Conservation (phyloP, 2,797 vertebrate species). For the Sebastes aleutianus region DNA sequence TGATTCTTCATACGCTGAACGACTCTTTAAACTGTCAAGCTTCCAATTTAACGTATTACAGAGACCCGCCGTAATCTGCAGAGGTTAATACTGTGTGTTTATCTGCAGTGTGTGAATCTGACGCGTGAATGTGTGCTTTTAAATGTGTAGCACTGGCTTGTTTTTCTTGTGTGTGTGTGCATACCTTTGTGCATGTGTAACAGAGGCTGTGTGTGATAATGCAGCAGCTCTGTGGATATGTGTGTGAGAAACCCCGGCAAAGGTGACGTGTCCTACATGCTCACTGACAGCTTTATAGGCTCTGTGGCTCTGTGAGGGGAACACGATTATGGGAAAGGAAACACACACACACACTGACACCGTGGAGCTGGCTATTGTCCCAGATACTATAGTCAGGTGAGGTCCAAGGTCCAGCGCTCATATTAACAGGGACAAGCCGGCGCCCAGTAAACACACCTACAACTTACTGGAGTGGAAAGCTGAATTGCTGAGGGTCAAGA, state of each 20-base stretch:
- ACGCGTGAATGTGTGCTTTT: neutral
- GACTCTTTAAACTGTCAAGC: constrained; percentile 65
- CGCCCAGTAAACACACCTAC: constrained; percentile 83
- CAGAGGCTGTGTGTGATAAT: constrained; percentile 43
- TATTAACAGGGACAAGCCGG: constrained; percentile 88
- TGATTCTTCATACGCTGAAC: constrained; percentile 45
- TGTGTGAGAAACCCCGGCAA: constrained; percentile 79
- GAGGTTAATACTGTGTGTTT: constrained; percentile 59
- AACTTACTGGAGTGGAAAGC: constrained; percentile 81
- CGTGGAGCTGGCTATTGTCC: constrained; percentile 83
- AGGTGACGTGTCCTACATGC: constrained; percentile 88
- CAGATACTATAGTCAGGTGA: constrained; percentile 89
- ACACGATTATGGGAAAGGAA: constrained; percentile 87
- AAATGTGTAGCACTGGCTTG: neutral
- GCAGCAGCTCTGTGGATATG: constrained; percentile 5
- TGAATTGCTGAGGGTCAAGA: constrained; percentile 54
- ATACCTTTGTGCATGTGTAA: constrained; percentile 55
- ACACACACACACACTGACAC: constrained; percentile 40
- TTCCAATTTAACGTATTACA: constrained; percentile 48
- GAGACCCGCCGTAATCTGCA: constrained; percentile 32
- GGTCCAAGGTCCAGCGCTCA: constrained; percentile 84
- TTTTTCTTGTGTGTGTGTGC: constrained; percentile 36
- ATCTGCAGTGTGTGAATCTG: constrained; percentile 23
- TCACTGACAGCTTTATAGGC: constrained; percentile 90
- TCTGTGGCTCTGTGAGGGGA: constrained; percentile 82